These are phyloP conservation scores for Pluvialis apricaria DNA, from an alignment of 2,113 vertebrate genomes.

Conservation along the genomic window DNA sequence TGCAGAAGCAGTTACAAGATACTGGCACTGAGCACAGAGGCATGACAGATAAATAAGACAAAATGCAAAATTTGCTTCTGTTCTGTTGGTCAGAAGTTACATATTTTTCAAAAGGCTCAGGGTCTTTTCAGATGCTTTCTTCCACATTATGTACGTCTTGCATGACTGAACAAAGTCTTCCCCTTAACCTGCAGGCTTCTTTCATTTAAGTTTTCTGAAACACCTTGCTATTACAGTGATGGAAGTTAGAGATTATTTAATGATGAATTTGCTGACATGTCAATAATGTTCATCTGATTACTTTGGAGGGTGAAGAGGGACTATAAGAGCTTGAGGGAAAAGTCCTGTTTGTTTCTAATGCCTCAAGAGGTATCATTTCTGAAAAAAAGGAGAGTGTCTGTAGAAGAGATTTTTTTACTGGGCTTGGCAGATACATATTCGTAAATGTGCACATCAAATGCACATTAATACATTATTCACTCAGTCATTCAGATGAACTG, in stretches of 20 bases:
- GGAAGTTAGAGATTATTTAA: conserved; percentile 49
- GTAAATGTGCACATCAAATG: conserved; percentile 54
- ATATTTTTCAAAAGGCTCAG: neutral
- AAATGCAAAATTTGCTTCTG: conserved; percentile 9
- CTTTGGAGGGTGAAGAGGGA: conserved; percentile 18
- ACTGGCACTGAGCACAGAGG: neutral
- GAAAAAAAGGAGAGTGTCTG: neutral
- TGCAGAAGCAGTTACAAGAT: neutral
- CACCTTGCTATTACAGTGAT: conserved; percentile 8
- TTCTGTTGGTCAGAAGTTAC: conserved; percentile 29
- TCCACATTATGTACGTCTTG: neutral
- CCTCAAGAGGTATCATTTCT: conserved; percentile 37
- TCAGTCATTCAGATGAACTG: conserved; percentile 52
- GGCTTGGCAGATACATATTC: conserved; percentile 29
- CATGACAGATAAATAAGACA: neutral
- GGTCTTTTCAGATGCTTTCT: conserved; percentile 41
- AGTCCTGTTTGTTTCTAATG: conserved; percentile 40
- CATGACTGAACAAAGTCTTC: conserved; percentile 16
- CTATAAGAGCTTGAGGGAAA: conserved; percentile 13
- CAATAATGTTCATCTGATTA: conserved; percentile 52
- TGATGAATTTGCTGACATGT: conserved; percentile 35
- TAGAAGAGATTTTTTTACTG: conserved; percentile 12
- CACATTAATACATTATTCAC: conserved; percentile 63
- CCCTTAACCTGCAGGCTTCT: conserved; percentile 10
- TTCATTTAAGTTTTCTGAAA: conserved; percentile 19